These are phyloP conservation scores for Diarsia dahlii DNA, from an alignment of 2,888 invertebrate species.

Conservation along the genomic window DNA sequence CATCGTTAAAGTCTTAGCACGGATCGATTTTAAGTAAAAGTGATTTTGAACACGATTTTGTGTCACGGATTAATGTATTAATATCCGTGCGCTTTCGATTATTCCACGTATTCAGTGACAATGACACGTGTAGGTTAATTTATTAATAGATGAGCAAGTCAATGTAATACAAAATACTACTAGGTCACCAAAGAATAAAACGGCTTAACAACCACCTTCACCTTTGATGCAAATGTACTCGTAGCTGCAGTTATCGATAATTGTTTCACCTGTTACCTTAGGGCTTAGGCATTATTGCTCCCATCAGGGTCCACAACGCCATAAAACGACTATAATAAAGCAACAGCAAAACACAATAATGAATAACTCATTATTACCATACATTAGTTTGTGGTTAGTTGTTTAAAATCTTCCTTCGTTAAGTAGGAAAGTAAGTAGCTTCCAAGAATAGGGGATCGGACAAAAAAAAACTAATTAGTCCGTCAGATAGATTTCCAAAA, in stretches of 20 bases:
- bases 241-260: neutral
- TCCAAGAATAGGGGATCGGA: no score
- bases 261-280: neutral
- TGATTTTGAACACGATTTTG: constrained; percentile 36
- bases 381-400: constrained; percentile 4
- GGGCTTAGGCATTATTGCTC: neutral
- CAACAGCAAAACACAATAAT: neutral
- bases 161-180: neutral
- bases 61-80: constrained; percentile 31
- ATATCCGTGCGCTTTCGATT: constrained; percentile 24
- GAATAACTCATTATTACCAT: constrained; percentile 13
- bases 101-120: constrained; percentile 3
- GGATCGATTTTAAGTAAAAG: constrained; percentile 36
- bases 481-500: no score
- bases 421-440: constrained; percentile 4
- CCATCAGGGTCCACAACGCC: neutral
- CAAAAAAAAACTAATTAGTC: no score
- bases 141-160: neutral
- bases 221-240: neutral
- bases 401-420: constrained; percentile 11
- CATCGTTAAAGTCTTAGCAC: constrained; percentile 22
- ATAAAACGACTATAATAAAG: neutral
- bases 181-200: neutral
- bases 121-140: constrained; percentile 11
- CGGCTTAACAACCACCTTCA: neutral